These are phyloP conservation scores for Hyposoter dolosus DNA, from an alignment of 2,888 invertebrate species.

Conservation along the genomic window DNA sequence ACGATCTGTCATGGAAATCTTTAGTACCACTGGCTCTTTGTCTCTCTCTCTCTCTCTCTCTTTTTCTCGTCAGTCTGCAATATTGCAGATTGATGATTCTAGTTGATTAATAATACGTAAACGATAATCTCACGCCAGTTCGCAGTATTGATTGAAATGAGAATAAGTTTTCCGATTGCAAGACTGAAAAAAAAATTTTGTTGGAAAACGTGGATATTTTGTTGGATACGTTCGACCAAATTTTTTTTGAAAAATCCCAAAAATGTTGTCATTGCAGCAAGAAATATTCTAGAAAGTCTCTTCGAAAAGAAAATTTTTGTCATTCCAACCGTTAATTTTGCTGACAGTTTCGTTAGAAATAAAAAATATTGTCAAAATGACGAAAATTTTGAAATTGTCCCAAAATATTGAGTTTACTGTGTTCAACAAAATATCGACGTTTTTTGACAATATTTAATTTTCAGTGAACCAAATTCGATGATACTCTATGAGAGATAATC, in stretches of 20 bases:
- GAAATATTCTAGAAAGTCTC: too few relatives aligned
- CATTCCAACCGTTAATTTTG: too few relatives aligned
- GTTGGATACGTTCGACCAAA: too few relatives aligned
- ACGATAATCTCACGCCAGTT: background rate
- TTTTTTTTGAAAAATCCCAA: background rate
- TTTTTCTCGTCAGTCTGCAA: slow-evolving; percentile 10
- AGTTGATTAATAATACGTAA: background rate
- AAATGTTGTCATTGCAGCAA: too few relatives aligned
- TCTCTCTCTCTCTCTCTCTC: background rate
- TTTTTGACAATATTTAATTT: too few relatives aligned
- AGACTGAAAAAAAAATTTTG: background rate
- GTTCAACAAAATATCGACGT: too few relatives aligned
- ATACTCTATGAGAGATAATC: background rate
- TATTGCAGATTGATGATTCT: background rate
- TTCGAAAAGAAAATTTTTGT: too few relatives aligned
- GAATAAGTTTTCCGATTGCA: background rate
- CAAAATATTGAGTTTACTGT: too few relatives aligned
- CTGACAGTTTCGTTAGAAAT: too few relatives aligned
- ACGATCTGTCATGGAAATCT: background rate
- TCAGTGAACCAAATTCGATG: background rate
- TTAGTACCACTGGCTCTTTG: background rate
- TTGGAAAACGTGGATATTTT: background rate
- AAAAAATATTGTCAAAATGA: too few relatives aligned
- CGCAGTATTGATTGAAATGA: background rate
- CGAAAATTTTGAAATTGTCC: too few relatives aligned